Conservation (phyloP, 1,140 invertebrate genomes). For the Formica selysi region DNA sequence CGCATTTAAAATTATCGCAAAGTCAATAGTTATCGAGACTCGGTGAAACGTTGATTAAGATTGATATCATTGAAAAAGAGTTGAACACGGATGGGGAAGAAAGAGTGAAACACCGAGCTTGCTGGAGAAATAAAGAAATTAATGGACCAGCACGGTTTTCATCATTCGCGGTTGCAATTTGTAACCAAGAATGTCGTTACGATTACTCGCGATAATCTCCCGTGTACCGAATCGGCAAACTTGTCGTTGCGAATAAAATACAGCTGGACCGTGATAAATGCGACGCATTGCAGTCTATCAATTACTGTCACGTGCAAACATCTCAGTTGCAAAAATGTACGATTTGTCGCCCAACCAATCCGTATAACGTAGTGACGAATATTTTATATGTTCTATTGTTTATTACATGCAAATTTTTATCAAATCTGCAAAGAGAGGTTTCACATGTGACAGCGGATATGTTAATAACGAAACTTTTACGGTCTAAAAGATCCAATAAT, state of each 20-base stretch:
- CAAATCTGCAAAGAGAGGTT: background rate
- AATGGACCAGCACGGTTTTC: background rate
- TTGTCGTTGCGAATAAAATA: conserved; percentile 22
- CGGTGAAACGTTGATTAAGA: background rate
- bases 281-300: conserved; percentile 42
- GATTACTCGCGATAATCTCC: conserved; percentile 37
- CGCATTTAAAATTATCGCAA: background rate
- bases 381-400: conserved; percentile 6
- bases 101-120: background rate
- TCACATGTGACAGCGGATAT: background rate
- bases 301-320: conserved; percentile 42
- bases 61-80: conserved; percentile 19
- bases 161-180: conserved; percentile 17
- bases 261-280: conserved; percentile 18
- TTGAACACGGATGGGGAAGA: background rate
- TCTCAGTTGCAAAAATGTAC: conserved; percentile 42
- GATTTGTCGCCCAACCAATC: conserved; percentile 1
- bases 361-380: background rate
- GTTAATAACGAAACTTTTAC: background rate
- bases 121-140: background rate
- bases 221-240: background rate
- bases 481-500: background rate
- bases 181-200: background rate
- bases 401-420: background rate
- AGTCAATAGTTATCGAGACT: conserved; percentile 3